Percentiles rank a stretch among this genome's conserved stretches.
These are phyloP conservation scores for Epistrophella euchroma DNA, from an alignment of 2,888 invertebrate genomes.

Conservation along the genomic window DNA sequence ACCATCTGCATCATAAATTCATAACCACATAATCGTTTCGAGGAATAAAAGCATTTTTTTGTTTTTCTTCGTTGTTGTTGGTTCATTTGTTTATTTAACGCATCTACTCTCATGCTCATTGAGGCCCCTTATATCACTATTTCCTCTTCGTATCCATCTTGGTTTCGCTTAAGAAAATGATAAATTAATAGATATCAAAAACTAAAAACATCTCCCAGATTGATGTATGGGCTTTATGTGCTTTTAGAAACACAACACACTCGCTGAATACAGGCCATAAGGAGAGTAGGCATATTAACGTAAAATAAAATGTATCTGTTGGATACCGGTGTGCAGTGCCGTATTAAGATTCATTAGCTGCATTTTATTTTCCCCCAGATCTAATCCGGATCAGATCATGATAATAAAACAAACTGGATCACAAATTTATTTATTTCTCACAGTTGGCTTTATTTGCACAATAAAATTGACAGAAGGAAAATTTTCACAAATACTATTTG, in stretches of 20 bases:
- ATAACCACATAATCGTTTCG: not conserved
- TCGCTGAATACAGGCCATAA: not conserved
- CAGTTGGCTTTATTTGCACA: no score
- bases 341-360: no score
- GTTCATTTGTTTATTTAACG: not conserved
- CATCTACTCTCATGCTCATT: conserved; percentile 16
- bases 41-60: not conserved
- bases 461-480: no score
- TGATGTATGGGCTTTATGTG: conserved; percentile 46
- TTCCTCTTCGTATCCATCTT: conserved; percentile 31
- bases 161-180: conserved; percentile 57
- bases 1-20: not conserved
- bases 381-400: no score
- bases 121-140: not conserved
- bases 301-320: not conserved
- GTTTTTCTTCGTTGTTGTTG: not conserved
- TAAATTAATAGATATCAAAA: conserved; percentile 74
- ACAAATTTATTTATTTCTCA: no score
- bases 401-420: no score
- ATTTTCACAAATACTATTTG: no score
- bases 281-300: conserved; percentile 5
- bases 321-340: not conserved
- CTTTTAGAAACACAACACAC: conserved; percentile 45
- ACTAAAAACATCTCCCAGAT: conserved; percentile 63
- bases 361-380: no score